Base-by-base conservation (phyloP, 2,888 invertebrate genomes). In the Lasioglossum leucozonium region DNA sequence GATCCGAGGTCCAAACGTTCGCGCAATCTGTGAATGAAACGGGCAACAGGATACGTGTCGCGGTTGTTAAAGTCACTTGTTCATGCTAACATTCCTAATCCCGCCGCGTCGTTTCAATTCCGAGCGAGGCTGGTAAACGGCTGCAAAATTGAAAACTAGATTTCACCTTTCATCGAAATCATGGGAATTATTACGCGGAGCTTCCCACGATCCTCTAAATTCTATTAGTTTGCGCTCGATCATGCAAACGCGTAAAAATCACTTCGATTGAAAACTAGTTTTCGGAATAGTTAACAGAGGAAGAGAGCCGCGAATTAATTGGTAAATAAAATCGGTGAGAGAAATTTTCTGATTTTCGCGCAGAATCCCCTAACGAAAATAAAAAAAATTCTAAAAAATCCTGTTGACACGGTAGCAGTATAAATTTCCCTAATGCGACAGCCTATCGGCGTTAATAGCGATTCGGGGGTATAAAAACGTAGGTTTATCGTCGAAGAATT, bases 1-100 rank as follows among this genome's bases (percentile, higher is more conserved):
- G 51, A 75, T 85, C 51, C 72, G 30, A 18, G 71, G 72, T 86
- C 79, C 84, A 71, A 74, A 44, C 77, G 51, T 72, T 51, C 71
- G 16, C 65, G 77, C 72, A 40, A 37, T 34, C 51, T 42, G 30
- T 72, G 85, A 71, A 65, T 72, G 47, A 84, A 73, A 40, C 42
- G 5, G 22, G 42, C 30, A 34, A 10, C 67, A 75, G 65, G 34
- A 65, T 65, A 81, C 62, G 74, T 75, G 74, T 81, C 81, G 62
- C 67, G 55, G 37, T 58, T 40, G 47, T 69, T 83, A n/a, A 4
- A 65, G 42, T 62, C 75, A 26, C 22, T 69, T 69, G 67, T 69
- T 69, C 34, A 40, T 37, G 10, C 22, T 67, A 67, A 67, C 67
- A 34, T 67, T 67, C n/a, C 55, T 55, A 55, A 55, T 55, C 55